phyloP scores from a whole-genome alignment of 2,113 vertebrate species.

The Pavo muticus region DNA sequence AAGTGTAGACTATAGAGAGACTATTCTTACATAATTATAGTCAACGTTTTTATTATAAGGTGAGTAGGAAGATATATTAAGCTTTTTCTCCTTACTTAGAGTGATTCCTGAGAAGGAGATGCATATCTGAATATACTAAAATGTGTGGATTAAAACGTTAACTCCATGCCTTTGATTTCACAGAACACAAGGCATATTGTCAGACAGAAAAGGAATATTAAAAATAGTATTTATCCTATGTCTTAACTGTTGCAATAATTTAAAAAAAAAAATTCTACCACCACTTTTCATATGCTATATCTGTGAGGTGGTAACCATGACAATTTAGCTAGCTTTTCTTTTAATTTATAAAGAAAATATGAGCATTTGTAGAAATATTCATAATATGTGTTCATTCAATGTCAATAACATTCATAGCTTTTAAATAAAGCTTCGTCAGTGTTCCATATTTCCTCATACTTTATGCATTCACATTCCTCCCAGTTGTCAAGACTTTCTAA shows the following conservation, averaged over 20 bases:
- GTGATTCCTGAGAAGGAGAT: neutral
- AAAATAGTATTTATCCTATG: neutral
- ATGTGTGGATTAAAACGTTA: neutral
- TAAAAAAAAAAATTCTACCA: neutral
- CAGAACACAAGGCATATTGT: neutral
- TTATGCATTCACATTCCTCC: conserved; percentile 29
- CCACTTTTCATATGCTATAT: neutral
- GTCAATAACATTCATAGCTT: neutral
- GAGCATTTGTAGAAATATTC: conserved; percentile 10
- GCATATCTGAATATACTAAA: neutral
- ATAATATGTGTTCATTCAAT: neutral
- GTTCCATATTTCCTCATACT: conserved; percentile 16
- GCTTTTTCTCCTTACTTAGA: neutral
- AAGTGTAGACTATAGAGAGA: neutral
- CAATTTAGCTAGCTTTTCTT: neutral
- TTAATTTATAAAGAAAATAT: conserved; percentile 47
- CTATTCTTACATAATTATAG: neutral
- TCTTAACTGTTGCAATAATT: neutral
- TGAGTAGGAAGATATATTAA: neutral
- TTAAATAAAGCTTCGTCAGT: conserved; percentile 20
- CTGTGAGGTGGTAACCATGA: conserved; percentile 25
- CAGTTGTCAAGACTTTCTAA: conserved; percentile 25
- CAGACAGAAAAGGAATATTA: neutral
- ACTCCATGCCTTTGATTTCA: neutral
- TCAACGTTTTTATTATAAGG: neutral